Percentiles rank a stretch among this genome's conserved stretches.
Conservation (phyloP, 1,140 invertebrate genomes). For the Zaprionus ghesquierei region DNA sequence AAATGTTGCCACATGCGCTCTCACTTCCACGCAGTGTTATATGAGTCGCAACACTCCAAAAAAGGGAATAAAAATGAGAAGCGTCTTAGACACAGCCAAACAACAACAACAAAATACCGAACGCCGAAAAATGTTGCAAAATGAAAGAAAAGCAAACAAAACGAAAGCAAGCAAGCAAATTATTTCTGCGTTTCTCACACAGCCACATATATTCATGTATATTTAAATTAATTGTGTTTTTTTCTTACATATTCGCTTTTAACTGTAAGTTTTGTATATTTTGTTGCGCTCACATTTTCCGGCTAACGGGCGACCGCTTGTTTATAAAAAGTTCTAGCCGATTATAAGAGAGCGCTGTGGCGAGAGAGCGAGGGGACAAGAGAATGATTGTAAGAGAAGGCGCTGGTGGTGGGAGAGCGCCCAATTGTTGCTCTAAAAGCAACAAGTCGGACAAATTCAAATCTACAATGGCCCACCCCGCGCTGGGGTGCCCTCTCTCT, state of each 20-base stretch:
- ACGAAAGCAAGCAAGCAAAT: conserved; percentile 49
- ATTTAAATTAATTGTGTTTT: conserved; percentile 57
- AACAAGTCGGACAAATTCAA: conserved; percentile 55
- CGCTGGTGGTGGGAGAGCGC: conserved; percentile 27
- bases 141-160: conserved; percentile 63
- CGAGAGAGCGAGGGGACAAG: not conserved
- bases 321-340: conserved; percentile 41
- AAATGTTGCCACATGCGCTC: conserved; percentile 54
- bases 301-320: conserved; percentile 35
- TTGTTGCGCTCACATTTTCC: conserved; percentile 41
- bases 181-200: conserved; percentile 34
- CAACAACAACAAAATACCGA: conserved; percentile 43
- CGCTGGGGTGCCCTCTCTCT: conserved; percentile 9
- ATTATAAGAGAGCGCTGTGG: conserved; percentile 19
- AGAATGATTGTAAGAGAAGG: not conserved
- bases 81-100: conserved; percentile 58
- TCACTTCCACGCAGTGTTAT: conserved; percentile 71
- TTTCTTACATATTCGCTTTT: conserved; percentile 47
- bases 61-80: conserved; percentile 79
- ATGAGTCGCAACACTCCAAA: conserved; percentile 78
- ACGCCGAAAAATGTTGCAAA: conserved; percentile 74
- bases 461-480: not conserved
- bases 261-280: conserved; percentile 56
- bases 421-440: conserved; percentile 64
- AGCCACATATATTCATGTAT: conserved; percentile 8